Percentiles rank a stretch among this genome's conserved stretches.
Evolutionary conservation across 2,113 vertebrate species (phyloP).

Genomic region (Gobius niger): DNA sequence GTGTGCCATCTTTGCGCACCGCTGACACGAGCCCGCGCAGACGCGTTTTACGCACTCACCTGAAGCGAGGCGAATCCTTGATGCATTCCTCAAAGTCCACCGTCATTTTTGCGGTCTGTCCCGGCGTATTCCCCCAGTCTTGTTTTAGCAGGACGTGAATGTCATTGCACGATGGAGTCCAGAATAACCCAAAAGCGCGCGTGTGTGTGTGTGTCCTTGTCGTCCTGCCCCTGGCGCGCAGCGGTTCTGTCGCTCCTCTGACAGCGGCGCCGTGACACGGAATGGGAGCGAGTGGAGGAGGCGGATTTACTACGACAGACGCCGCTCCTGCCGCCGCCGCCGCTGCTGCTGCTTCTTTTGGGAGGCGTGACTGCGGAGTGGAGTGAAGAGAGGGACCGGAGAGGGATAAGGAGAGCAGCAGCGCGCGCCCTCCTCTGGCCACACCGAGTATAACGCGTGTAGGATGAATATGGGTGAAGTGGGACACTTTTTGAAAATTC

Average conservation of each 20-base stretch:
- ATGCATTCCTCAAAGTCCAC: slow-evolving; percentile 97
- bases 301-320: slow-evolving; percentile 51
- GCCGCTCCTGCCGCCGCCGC: slow-evolving; percentile 32
- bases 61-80: slow-evolving; percentile 94
- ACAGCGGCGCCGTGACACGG: slow-evolving; percentile 63
- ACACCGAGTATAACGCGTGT: not conserved
- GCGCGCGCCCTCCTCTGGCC: slow-evolving; percentile 28
- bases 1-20: slow-evolving; percentile 69
- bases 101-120: slow-evolving; percentile 82
- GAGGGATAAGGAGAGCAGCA: not conserved
- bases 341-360: slow-evolving; percentile 14
- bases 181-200: slow-evolving; percentile 15
- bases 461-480: too few relatives aligned
- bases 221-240: slow-evolving; percentile 31
- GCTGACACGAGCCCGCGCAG: slow-evolving; percentile 23
- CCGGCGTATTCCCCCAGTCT: slow-evolving; percentile 45
- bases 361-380: slow-evolving; percentile 42
- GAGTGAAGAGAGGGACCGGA: not conserved
- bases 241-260: slow-evolving; percentile 56
- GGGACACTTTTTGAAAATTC: too few relatives aligned
- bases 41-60: slow-evolving; percentile 69
- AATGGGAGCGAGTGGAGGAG: slow-evolving; percentile 28
- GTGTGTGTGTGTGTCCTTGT: slow-evolving; percentile 3
- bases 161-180: slow-evolving; percentile 64
- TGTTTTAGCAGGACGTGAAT: slow-evolving; percentile 51